Evolutionary conservation across 1,140 invertebrate species (phyloP).

Genomic region (Plutomurus gul): DNA sequence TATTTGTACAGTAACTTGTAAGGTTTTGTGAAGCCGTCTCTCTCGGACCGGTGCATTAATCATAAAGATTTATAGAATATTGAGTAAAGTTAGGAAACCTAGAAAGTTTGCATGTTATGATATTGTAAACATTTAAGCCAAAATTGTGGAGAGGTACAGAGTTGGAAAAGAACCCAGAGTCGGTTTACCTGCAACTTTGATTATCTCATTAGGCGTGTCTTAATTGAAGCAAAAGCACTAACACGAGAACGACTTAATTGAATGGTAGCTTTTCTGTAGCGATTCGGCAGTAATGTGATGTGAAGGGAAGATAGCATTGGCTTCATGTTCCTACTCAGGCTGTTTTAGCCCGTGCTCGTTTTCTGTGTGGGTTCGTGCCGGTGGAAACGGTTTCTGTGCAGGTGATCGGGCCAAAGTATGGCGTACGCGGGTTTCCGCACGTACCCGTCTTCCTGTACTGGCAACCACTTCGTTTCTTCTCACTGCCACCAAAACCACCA

Average conservation of each 20-base stretch:
- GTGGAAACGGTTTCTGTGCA: not conserved
- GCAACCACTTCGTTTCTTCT: not conserved
- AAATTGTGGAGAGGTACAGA: not conserved
- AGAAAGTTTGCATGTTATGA: conserved; percentile 33
- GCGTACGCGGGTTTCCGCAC: not conserved
- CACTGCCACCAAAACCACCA: not conserved
- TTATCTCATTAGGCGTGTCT: conserved; percentile 54
- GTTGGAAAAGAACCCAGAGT: not conserved
- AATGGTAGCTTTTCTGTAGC: conserved; percentile 39
- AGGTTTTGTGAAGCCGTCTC: not conserved
- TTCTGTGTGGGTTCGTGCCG: not conserved
- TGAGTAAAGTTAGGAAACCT: not conserved
- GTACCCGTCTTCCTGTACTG: not conserved
- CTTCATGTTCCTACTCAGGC: not conserved
- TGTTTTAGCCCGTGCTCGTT: not conserved
- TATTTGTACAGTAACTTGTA: no score
- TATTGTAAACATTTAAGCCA: conserved; percentile 42
- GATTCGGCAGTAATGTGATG: conserved; percentile 26
- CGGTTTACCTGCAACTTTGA: conserved; percentile 38
- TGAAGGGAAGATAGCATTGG: conserved; percentile 3
- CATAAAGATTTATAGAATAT: conserved; percentile 28
- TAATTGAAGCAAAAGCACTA: conserved; percentile 45
- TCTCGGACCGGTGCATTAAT: not conserved
- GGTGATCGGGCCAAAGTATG: not conserved
- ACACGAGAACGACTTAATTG: conserved; percentile 51